phyloP scores from a whole-genome alignment of 2,888 invertebrate genomes.

The Neria commutata region DNA sequence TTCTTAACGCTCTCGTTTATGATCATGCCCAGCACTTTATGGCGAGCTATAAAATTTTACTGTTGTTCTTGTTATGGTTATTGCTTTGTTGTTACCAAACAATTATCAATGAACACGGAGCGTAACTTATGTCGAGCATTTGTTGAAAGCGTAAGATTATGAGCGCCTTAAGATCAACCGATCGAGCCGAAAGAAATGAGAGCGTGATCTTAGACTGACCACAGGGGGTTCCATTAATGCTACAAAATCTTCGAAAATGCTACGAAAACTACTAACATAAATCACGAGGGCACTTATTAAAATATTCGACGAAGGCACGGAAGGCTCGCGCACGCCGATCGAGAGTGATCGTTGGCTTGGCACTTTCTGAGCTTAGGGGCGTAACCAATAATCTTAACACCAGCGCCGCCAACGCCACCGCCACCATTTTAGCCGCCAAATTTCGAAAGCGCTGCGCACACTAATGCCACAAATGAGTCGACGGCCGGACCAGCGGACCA shows the following conservation, averaged over 20 bases:
- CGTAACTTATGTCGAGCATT: conserved; percentile 9
- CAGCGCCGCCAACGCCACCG: background rate
- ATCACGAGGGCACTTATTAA: conserved; percentile 1
- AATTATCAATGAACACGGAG: background rate
- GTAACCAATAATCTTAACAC: background rate
- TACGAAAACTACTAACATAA: background rate
- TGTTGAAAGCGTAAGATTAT: conserved; percentile 41
- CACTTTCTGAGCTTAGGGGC: background rate
- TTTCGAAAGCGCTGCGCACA: background rate
- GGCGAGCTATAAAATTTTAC: no score
- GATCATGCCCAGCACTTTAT: no score
- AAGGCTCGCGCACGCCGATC: background rate
- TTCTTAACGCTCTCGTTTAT: no score
- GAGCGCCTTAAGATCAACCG: conserved; percentile 43
- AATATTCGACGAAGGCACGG: no score
- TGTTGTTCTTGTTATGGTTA: conserved; percentile 13
- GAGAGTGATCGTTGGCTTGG: background rate
- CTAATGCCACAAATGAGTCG: background rate
- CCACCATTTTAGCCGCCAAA: background rate
- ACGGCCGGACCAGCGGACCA: background rate
- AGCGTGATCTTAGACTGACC: no score
- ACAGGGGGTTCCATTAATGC: no score
- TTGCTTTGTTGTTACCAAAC: background rate
- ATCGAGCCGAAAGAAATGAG: conserved; percentile 9
- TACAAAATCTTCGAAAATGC: background rate